Evolutionary conservation across 2,888 invertebrate species (phyloP).

Genomic region (Leucophenga maculata): DNA sequence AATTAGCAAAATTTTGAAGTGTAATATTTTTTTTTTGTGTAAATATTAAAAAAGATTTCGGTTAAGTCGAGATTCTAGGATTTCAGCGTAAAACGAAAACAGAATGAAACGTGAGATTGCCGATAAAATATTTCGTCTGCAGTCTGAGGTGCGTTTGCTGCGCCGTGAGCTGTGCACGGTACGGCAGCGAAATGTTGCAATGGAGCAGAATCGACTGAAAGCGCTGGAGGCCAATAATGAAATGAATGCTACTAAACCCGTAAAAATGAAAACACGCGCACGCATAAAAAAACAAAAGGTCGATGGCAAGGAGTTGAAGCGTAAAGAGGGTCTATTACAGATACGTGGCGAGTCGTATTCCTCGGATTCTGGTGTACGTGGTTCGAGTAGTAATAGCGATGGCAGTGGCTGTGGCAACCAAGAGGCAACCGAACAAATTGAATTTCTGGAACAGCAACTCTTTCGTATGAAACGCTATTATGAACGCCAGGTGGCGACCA

Average conservation of each 20-base stretch:
- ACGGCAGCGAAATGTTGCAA: neutral
- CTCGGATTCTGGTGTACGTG: neutral
- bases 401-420: neutral
- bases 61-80: too few relatives aligned
- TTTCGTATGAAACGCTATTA: slow-evolving; percentile 29
- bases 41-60: too few relatives aligned
- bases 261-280: neutral
- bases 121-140: neutral
- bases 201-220: neutral
- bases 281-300: neutral
- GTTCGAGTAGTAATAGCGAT: neutral
- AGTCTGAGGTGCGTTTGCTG: neutral
- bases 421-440: neutral
- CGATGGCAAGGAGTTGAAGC: neutral
- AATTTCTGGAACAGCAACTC: slow-evolving; percentile 18
- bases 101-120: slow-evolving; percentile 5
- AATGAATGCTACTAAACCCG: neutral
- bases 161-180: neutral
- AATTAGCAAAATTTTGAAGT: too few relatives aligned
- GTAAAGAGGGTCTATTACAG: neutral
- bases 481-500: slow-evolving; percentile 37
- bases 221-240: neutral
- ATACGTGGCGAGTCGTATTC: neutral
- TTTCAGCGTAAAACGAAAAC: too few relatives aligned
- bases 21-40: too few relatives aligned